Evolutionary conservation across 2,888 invertebrate genomes (phyloP), one percentile per base, ranked within the genome.

Genomic region (Drosophila quasianomalipes): DNA sequence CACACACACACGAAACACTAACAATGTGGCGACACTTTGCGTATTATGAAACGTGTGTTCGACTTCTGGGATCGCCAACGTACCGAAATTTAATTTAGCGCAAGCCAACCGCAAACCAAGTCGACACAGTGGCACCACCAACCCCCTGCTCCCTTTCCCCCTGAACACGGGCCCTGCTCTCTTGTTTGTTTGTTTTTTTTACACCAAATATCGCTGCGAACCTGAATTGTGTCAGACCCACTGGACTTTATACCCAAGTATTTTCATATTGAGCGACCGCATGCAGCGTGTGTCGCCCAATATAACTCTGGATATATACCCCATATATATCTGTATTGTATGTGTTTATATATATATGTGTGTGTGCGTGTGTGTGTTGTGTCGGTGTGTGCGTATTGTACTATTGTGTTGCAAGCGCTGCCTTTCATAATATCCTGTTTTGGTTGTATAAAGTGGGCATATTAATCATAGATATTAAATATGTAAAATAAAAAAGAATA

Each of bases 61-160:
- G 77, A 72, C 77, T 71, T 81, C 74, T 70, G 80, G 75, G 76
- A 75, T 47, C 74, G 76, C 55, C 55, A 73, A 77, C 79, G 81
- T 77, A 72, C 60, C 67, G 59, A 89, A 87, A 87, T 87, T 87
- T 88, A 87, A 87, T 87, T 90, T 87, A 88, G 87, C 85, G 85
- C 87, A 85, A 85, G 76, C 85, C 90, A 80, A 85, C 88, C 85
- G 71, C 88, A 83, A 82, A 80, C 83, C 85, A 82, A 74, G 82
- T 58, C 67, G 64, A 58, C 74, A 65, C 66, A 60, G 53, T 44
- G 9, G 31, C 44, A 4, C n/a, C 39, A 10, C 9, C 57, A 16
- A 14, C 26, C 53, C n/a, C 14, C 51, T 30, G 9, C 33, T 19
- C 35, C 30, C 37, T 19, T 28, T 16, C 4, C 52, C 5, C 2